These are phyloP conservation scores for Picathartes gymnocephalus DNA, from an alignment of 2,113 vertebrate species.

Conservation along the genomic window DNA sequence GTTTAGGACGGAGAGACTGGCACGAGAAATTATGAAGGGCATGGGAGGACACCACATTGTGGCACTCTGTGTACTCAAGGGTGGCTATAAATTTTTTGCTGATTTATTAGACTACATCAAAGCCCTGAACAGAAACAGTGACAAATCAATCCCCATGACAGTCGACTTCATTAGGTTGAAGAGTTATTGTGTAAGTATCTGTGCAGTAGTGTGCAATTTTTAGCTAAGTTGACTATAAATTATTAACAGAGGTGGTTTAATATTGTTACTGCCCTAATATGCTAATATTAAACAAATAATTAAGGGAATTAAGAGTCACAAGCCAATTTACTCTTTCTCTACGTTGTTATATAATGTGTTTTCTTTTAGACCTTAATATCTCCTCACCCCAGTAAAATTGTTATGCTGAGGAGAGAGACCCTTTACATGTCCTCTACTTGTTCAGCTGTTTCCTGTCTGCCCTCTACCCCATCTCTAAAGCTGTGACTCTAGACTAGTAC, in stretches of 20 bases:
- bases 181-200: constrained; percentile 93
- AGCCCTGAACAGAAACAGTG: constrained; percentile 96
- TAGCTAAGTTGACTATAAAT: background rate
- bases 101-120: constrained; percentile 98
- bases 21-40: constrained; percentile 94
- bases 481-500: background rate
- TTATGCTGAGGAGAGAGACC: background rate
- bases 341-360: background rate
- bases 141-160: constrained; percentile 97
- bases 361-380: background rate
- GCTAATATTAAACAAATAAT: background rate
- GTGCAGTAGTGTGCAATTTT: background rate
- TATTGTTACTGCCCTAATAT: background rate
- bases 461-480: background rate
- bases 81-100: constrained; percentile 98
- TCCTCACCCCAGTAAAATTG: background rate
- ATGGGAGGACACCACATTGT: constrained; percentile 98
- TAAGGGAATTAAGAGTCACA: background rate
- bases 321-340: background rate
- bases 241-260: background rate
- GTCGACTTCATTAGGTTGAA: constrained; percentile 99
- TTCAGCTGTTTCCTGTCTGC: background rate
- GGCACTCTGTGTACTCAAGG: constrained; percentile 96
- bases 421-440: background rate
- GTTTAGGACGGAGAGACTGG: constrained; percentile 91